Evolutionary conservation across 1,140 invertebrate species (phyloP).

Genomic region (Euwallacea fornicatus): DNA sequence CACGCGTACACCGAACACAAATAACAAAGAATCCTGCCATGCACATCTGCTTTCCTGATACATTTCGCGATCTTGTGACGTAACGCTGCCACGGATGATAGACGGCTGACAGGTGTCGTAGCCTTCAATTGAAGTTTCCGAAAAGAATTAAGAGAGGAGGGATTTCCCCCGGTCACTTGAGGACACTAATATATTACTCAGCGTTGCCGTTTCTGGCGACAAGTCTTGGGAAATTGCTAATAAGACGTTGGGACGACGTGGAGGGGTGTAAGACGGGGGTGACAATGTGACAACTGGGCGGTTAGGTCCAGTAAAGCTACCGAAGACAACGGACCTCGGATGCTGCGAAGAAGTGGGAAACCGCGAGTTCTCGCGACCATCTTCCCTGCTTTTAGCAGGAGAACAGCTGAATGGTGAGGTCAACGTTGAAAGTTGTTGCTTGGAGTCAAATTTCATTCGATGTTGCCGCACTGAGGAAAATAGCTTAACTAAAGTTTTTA

Average conservation of each 20-base stretch:
- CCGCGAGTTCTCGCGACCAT: conserved; percentile 40
- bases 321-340: conserved; percentile 30
- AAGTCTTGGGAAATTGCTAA: background rate
- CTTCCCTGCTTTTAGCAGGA: conserved; percentile 36
- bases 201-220: no score
- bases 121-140: conserved; percentile 18
- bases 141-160: background rate
- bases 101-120: conserved; percentile 52
- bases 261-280: conserved; percentile 7
- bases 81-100: conserved; percentile 52
- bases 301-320: conserved; percentile 25
- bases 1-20: background rate
- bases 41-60: conserved; percentile 43
- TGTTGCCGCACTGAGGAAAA: no score
- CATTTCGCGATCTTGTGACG: conserved; percentile 51
- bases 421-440: background rate
- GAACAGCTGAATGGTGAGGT: conserved; percentile 6
- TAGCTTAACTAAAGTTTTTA: no score
- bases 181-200: no score
- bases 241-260: background rate
- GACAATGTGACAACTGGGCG: conserved; percentile 13
- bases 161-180: background rate
- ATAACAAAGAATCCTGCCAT: conserved; percentile 3
- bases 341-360: conserved; percentile 39
- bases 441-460: no score